Evolutionary conservation across 2,113 vertebrate genomes (phyloP).

Genomic region (Poicephalus gulielmi): DNA sequence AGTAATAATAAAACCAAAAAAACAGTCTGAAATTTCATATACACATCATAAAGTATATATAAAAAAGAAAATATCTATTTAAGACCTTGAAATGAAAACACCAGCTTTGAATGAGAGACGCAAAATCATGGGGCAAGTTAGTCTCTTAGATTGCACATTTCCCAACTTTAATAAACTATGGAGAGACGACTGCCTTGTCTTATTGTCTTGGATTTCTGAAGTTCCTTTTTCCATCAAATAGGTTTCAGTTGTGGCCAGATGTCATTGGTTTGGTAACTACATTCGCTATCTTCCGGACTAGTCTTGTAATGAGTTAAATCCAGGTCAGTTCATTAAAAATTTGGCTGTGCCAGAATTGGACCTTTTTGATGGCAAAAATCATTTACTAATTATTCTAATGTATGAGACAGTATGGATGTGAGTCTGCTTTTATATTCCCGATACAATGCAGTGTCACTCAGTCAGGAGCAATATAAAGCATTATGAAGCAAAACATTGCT

Average conservation of each 20-base stretch:
- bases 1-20: not conserved
- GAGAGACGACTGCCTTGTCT: not conserved
- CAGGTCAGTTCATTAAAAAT: not conserved
- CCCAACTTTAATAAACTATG: not conserved
- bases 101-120: not conserved
- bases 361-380: not conserved
- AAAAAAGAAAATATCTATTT: not conserved
- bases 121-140: not conserved
- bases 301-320: not conserved
- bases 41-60: not conserved
- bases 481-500: not conserved
- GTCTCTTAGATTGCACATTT: not conserved
- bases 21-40: not conserved
- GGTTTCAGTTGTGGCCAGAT: not conserved
- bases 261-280: not conserved
- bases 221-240: not conserved
- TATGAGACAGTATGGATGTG: not conserved
- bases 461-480: not conserved
- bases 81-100: conserved; percentile 9
- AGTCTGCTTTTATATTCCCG: not conserved
- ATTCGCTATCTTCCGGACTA: not conserved
- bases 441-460: not conserved
- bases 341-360: not conserved
- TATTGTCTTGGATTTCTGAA: conserved; percentile 1
- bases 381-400: not conserved